phyloP scores from a whole-genome alignment of 1,140 invertebrate species.

The Pemphigus obesinymphae region DNA sequence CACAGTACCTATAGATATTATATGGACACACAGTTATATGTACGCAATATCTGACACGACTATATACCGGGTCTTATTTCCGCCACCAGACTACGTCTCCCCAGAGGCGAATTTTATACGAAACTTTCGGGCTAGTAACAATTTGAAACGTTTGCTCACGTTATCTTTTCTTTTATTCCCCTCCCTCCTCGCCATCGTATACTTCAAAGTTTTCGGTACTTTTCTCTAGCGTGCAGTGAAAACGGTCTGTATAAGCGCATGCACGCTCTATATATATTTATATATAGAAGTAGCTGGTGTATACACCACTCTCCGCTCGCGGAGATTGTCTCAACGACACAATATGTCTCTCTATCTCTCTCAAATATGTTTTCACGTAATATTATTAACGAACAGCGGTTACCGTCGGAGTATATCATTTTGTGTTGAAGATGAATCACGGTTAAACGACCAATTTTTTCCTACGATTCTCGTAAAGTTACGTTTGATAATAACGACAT shows the following conservation, averaged over 20 bases:
- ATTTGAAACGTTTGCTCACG: background rate
- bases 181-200: too few relatives aligned
- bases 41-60: background rate
- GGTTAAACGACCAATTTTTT: too few relatives aligned
- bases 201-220: background rate
- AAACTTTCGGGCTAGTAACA: slow-evolving; percentile 3
- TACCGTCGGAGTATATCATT: background rate
- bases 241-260: background rate
- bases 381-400: background rate
- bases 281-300: too few relatives aligned
- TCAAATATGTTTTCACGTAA: background rate
- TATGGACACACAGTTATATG: too few relatives aligned
- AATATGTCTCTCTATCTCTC: too few relatives aligned
- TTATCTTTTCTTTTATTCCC: background rate
- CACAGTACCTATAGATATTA: background rate
- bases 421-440: too few relatives aligned
- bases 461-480: too few relatives aligned
- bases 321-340: background rate
- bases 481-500: too few relatives aligned
- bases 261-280: background rate
- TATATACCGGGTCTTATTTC: background rate
- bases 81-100: background rate
- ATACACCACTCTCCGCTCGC: too few relatives aligned
- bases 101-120: slow-evolving; percentile 9
- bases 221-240: slow-evolving; percentile 13